These are phyloP conservation scores for Rhadina sibilatrix DNA, from an alignment of 2,113 vertebrate genomes.

Conservation along the genomic window DNA sequence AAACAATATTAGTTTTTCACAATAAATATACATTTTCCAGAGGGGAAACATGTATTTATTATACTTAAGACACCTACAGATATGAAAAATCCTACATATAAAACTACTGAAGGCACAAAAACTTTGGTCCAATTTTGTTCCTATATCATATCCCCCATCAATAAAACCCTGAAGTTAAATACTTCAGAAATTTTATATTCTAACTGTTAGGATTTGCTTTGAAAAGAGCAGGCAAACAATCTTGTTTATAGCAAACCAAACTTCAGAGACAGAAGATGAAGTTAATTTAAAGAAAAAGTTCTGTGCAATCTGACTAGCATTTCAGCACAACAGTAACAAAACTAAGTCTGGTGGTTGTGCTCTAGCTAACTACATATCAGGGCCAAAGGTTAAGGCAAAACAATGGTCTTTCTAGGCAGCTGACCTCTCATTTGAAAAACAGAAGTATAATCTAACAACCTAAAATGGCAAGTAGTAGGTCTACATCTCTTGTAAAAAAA, in stretches of 20 bases:
- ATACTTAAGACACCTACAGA: slow-evolving; percentile 60
- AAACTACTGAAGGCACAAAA: slow-evolving; percentile 83
- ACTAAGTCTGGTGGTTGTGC: slow-evolving; percentile 67
- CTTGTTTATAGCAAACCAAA: slow-evolving; percentile 36
- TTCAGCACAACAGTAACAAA: slow-evolving; percentile 29
- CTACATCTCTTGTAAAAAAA: not conserved
- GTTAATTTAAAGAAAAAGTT: slow-evolving; percentile 33
- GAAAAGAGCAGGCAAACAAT: slow-evolving; percentile 51
- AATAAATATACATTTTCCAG: slow-evolving; percentile 27
- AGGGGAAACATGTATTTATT: slow-evolving; percentile 26
- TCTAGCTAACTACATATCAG: slow-evolving; percentile 45
- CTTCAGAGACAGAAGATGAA: slow-evolving; percentile 26
- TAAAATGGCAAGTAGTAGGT: not conserved
- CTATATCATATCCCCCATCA: not conserved
- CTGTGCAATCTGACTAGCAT: slow-evolving; percentile 35
- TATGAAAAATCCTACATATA: slow-evolving; percentile 56
- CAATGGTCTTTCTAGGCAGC: not conserved
- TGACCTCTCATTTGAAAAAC: slow-evolving; percentile 42
- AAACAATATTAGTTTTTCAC: slow-evolving; percentile 47
- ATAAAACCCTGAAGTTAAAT: slow-evolving; percentile 60
- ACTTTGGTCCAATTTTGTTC: slow-evolving; percentile 82
- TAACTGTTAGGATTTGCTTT: slow-evolving; percentile 60
- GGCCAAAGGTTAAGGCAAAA: slow-evolving; percentile 62
- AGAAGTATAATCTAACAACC: slow-evolving; percentile 27
- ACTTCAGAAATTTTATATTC: slow-evolving; percentile 15